Evolutionary conservation across 1,140 invertebrate species (phyloP).

Genomic region (Camponotus floridanus): DNA sequence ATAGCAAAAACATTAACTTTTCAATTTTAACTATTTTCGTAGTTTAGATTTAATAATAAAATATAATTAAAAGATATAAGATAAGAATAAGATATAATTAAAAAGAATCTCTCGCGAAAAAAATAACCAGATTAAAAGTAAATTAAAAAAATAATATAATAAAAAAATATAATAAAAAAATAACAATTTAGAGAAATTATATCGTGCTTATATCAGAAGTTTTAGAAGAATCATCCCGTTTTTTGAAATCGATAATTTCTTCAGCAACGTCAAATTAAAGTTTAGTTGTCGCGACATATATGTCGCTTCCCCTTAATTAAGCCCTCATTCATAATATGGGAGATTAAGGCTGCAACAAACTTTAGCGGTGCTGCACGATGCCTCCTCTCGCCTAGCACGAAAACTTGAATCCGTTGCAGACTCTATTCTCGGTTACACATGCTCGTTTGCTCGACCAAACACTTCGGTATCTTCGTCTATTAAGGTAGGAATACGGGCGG

Average conservation of each 20-base stretch:
- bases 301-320: conserved; percentile 75
- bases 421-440: conserved; percentile 49
- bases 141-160: background rate
- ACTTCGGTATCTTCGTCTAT: conserved; percentile 73
- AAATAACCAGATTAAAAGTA: background rate
- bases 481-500: conserved; percentile 58
- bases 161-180: too few relatives aligned
- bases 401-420: conserved; percentile 53
- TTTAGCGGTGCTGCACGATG: conserved; percentile 63
- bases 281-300: conserved; percentile 56
- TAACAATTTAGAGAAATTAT: background rate
- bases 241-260: conserved; percentile 15
- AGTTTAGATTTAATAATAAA: background rate
- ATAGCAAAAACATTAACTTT: background rate
- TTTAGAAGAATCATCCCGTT: background rate
- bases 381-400: conserved; percentile 49
- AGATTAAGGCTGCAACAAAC: conserved; percentile 66
- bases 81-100: background rate
- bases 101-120: background rate
- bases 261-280: background rate
- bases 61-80: too few relatives aligned
- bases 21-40: background rate
- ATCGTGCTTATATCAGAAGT: background rate
- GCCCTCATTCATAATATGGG: conserved; percentile 51
- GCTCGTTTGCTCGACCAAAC: conserved; percentile 56